A percentile compares a stretch with the other conserved stretches of the same genome.
phyloP scores from a whole-genome alignment of 2,113 vertebrate species.

The Gallinago jamesoni region DNA sequence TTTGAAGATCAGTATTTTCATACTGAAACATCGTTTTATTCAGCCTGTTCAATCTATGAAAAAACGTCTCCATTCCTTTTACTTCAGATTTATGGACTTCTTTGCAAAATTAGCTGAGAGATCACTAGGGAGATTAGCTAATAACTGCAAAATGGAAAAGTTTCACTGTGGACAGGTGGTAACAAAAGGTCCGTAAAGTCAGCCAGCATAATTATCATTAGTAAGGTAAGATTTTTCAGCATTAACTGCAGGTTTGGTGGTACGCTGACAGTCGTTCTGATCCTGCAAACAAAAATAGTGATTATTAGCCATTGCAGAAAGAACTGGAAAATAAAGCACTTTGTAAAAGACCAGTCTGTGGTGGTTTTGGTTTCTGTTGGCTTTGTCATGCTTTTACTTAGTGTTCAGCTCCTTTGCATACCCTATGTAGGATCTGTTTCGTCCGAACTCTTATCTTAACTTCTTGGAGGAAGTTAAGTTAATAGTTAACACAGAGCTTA shows the following conservation, averaged over 20 bases:
- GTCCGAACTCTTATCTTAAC: not conserved
- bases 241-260: not conserved
- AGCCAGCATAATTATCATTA: slow-evolving; percentile 54
- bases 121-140: slow-evolving; percentile 60
- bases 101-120: slow-evolving; percentile 58
- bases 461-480: not conserved
- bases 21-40: not conserved
- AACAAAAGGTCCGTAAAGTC: slow-evolving; percentile 49
- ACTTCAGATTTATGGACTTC: slow-evolving; percentile 57
- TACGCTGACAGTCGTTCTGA: not conserved
- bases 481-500: not conserved
- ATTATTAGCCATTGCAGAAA: not conserved
- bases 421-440: not conserved
- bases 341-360: not conserved
- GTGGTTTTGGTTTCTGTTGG: not conserved
- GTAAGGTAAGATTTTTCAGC: slow-evolving; percentile 59
- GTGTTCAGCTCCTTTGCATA: not conserved
- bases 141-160: slow-evolving; percentile 60
- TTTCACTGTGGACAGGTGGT: slow-evolving; percentile 66
- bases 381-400: not conserved
- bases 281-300: not conserved
- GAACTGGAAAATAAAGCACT: not conserved
- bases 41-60: not conserved
- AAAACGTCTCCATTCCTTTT: slow-evolving; percentile 1
- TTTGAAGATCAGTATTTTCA: not conserved